phyloP scores from a whole-genome alignment of 2,113 vertebrate genomes.

The Hyaena hyaena region DNA sequence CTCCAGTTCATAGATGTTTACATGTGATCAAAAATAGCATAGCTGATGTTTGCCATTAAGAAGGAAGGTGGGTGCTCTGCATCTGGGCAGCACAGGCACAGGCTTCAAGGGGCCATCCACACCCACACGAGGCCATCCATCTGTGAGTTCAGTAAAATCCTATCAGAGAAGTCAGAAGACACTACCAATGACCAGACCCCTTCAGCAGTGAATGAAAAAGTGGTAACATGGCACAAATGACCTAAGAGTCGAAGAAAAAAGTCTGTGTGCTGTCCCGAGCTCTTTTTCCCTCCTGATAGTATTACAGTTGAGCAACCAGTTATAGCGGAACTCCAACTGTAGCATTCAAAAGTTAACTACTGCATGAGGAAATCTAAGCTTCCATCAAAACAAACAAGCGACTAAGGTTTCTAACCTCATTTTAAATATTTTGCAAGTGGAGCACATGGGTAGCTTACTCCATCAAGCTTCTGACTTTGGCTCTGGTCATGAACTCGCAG shows the following conservation, averaged over 20 bases:
- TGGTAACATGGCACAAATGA: not conserved
- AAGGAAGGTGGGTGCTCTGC: not conserved
- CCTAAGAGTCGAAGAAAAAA: not conserved
- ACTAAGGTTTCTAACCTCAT: constrained; percentile 4
- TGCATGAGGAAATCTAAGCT: not conserved
- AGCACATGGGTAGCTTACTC: too few relatives aligned
- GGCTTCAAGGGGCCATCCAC: not conserved
- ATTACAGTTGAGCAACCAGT: not conserved
- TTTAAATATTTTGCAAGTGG: constrained; percentile 52
- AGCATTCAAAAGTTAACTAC: not conserved
- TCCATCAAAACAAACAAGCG: not conserved
- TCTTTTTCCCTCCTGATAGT: not conserved
- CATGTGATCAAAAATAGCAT: not conserved
- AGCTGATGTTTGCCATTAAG: not conserved
- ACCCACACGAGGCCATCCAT: not conserved
- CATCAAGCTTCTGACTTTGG: too few relatives aligned
- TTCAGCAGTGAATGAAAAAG: not conserved
- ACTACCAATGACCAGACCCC: not conserved
- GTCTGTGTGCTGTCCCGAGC: not conserved
- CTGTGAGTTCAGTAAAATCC: not conserved
- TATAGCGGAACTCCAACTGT: not conserved
- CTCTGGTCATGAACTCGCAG: too few relatives aligned
- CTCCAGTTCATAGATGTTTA: not conserved
- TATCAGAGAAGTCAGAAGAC: not conserved
- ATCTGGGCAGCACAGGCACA: not conserved